Conservation (phyloP, 2,113 vertebrate genomes). For the Dicrurus megarhynchus region DNA sequence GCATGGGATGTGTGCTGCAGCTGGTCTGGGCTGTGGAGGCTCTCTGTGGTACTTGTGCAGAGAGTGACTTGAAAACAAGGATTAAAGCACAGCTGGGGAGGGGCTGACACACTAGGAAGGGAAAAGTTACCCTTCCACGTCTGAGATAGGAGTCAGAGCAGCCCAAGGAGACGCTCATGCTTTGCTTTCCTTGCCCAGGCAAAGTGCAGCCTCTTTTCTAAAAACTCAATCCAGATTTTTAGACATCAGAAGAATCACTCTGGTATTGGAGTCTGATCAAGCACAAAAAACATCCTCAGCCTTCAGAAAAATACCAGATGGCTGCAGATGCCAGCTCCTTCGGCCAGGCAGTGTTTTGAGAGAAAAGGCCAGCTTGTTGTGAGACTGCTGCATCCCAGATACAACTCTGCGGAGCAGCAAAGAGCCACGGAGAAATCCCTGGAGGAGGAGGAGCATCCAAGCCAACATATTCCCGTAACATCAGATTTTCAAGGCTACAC, state of each 20-base stretch:
- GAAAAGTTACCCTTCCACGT: neutral
- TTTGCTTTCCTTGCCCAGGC: neutral
- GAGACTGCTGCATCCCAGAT: conserved; percentile 2
- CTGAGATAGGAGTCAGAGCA: neutral
- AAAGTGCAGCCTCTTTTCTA: neutral
- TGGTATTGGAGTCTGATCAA: conserved; percentile 8
- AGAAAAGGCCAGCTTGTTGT: conserved; percentile 10
- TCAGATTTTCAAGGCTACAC: neutral
- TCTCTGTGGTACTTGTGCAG: neutral
- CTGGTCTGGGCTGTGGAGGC: neutral
- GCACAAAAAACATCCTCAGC: conserved; percentile 14
- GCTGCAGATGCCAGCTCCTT: conserved; percentile 49
- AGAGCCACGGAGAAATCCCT: neutral
- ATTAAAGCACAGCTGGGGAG: neutral
- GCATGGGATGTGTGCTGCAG: neutral
- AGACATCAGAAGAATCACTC: conserved; percentile 7
- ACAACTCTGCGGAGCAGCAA: neutral
- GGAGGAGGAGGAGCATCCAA: neutral
- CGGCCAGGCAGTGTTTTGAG: neutral
- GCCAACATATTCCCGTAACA: neutral
- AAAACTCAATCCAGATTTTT: conserved; percentile 27
- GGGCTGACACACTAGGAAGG: neutral
- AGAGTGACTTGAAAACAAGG: neutral
- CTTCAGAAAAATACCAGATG: conserved; percentile 40
- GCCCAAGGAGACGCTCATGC: neutral